Evolutionary conservation across 2,113 vertebrate genomes (phyloP).

Genomic region (Gobius niger): DNA sequence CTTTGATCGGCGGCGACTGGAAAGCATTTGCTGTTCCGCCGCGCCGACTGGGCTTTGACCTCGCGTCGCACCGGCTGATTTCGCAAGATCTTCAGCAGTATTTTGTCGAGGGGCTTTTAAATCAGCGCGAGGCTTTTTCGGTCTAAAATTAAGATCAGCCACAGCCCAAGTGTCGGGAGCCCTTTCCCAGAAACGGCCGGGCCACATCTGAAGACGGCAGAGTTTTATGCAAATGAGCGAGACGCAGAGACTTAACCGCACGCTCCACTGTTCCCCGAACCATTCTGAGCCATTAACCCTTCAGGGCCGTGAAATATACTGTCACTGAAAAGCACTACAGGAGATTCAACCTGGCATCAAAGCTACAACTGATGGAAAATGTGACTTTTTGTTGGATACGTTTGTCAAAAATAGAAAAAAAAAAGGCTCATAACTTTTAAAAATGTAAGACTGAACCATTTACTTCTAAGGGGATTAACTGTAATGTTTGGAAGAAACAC

Average conservation of each 20-base stretch:
- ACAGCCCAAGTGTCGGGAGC: constrained; percentile 1
- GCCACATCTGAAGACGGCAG: not conserved
- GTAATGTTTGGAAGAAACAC: no score
- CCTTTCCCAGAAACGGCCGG: not conserved
- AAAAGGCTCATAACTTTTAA: no score
- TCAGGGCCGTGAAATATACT: no score
- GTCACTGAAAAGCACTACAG: no score
- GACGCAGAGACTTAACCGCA: not conserved
- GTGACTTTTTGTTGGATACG: no score
- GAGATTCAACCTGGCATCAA: no score
- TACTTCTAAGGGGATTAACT: no score
- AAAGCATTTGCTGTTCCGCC: not conserved
- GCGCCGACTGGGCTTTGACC: not conserved
- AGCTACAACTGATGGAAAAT: no score
- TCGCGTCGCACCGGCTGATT: not conserved
- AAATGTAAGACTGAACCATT: no score
- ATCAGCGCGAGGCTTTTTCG: not conserved
- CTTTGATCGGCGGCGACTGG: not conserved
- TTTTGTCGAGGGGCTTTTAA: not conserved
- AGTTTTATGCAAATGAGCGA: constrained; percentile 9
- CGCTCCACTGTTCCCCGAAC: not conserved
- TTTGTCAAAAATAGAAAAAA: no score
- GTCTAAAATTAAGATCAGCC: constrained; percentile 11
- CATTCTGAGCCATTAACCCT: not conserved
- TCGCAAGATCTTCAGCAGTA: not conserved